phyloP scores from a whole-genome alignment of 1,140 invertebrate species.

The Pantala flavescens region DNA sequence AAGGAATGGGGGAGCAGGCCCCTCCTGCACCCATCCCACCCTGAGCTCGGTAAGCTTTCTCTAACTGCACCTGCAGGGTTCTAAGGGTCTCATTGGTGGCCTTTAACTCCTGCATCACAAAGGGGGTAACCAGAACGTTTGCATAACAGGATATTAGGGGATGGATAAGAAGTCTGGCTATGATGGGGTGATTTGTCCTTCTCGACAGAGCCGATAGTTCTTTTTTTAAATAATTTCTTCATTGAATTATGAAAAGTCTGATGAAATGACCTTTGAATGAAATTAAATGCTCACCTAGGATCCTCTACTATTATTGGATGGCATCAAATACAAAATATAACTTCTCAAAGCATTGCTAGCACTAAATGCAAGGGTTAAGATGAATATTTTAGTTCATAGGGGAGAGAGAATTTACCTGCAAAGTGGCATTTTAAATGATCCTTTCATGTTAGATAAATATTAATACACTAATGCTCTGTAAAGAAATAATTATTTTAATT shows the following conservation, averaged over 20 bases:
- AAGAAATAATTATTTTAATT: not conserved
- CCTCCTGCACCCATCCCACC: conserved; percentile 36
- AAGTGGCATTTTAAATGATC: not conserved
- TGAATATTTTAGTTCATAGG: not conserved
- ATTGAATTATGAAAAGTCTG: not conserved
- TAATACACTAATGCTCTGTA: not conserved
- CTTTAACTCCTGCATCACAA: conserved; percentile 59
- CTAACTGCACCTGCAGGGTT: conserved; percentile 63
- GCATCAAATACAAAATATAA: not conserved
- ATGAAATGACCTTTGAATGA: not conserved
- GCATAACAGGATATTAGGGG: conserved; percentile 1
- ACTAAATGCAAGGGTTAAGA: not conserved
- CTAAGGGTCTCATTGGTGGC: conserved; percentile 67
- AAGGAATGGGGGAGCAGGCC: conserved; percentile 40
- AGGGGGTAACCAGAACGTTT: conserved; percentile 19
- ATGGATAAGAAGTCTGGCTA: not conserved
- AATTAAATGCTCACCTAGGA: not conserved
- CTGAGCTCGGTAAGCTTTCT: conserved; percentile 55
- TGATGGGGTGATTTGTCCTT: not conserved
- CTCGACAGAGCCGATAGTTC: conserved; percentile 7
- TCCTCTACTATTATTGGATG: not conserved
- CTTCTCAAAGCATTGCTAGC: not conserved
- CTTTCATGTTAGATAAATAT: not conserved
- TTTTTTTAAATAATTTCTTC: conserved; percentile 9
- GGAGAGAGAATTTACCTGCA: not conserved